A percentile compares a stretch with the other conserved stretches of the same genome.
These are phyloP conservation scores for Carabus problematicus DNA, from an alignment of 2,888 invertebrate genomes.

Conservation along the genomic window DNA sequence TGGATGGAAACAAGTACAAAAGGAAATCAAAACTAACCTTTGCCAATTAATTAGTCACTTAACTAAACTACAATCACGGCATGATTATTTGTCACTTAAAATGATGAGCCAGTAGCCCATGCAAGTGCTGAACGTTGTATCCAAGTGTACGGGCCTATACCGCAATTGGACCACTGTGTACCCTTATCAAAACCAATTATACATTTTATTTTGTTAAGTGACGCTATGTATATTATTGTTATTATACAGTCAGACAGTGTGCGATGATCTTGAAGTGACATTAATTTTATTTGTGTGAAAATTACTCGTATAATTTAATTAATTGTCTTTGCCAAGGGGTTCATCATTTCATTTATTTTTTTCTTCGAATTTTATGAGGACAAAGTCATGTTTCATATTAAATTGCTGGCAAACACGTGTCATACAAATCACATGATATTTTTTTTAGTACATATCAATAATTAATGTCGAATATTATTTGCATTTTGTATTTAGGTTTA, in stretches of 20 bases:
- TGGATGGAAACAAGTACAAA: slow-evolving; percentile 39
- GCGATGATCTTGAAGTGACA: slow-evolving; percentile 48
- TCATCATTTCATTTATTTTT: not conserved
- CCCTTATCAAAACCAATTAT: slow-evolving; percentile 61
- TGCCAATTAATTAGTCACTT: slow-evolving; percentile 58
- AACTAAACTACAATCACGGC: slow-evolving; percentile 53
- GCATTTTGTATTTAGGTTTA: no score
- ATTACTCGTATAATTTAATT: slow-evolving; percentile 42
- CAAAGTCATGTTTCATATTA: no score
- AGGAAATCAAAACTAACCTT: slow-evolving; percentile 58
- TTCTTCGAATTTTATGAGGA: no score
- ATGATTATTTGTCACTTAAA: slow-evolving; percentile 61
- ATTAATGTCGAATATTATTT: no score
- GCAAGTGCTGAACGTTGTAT: slow-evolving; percentile 25
- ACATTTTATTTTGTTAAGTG: slow-evolving; percentile 59
- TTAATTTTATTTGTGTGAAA: slow-evolving; percentile 43
- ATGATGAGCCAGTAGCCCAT: slow-evolving; percentile 55
- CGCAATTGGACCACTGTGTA: slow-evolving; percentile 51
- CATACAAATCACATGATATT: no score
- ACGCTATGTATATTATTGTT: slow-evolving; percentile 57
- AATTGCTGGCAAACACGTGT: no score
- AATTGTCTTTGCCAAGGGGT: slow-evolving; percentile 18
- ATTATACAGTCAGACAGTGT: slow-evolving; percentile 57
- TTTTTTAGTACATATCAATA: no score
- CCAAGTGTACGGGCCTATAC: not conserved